Conservation (phyloP, 1,140 invertebrate species). For the Drosophila pseudoananassae region DNA sequence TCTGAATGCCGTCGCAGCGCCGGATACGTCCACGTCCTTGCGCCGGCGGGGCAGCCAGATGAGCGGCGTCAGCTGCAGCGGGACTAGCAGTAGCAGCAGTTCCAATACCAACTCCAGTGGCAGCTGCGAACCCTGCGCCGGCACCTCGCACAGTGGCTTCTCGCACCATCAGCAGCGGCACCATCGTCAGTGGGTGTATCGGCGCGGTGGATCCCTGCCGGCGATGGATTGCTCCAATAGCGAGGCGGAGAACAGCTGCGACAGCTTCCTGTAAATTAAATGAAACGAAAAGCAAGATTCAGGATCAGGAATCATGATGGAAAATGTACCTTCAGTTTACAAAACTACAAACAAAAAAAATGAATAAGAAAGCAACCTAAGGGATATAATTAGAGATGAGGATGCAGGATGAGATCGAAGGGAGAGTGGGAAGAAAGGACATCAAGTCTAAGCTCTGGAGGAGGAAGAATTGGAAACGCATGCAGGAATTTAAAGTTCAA, state of each 20-base stretch:
- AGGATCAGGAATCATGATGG: conserved; percentile 29
- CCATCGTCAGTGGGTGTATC: conserved; percentile 45
- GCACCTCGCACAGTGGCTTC: not conserved
- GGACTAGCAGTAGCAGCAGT: conserved; percentile 18
- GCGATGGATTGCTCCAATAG: conserved; percentile 78
- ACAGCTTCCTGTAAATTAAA: conserved; percentile 64
- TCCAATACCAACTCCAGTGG: conserved; percentile 13
- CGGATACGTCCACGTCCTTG: conserved; percentile 15
- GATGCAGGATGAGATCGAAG: not conserved
- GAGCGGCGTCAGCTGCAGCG: conserved; percentile 21
- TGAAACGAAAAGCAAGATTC: conserved; percentile 2
- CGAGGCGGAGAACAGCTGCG: conserved; percentile 81
- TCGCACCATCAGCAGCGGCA: conserved; percentile 12
- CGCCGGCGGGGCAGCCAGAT: conserved; percentile 67
- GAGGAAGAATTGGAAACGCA: conserved; percentile 35
- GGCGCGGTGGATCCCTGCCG: conserved; percentile 71
- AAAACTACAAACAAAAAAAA: conserved; percentile 41
- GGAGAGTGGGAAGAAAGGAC: not conserved
- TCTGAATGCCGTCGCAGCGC: conserved; percentile 34
- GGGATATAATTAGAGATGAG: not conserved
- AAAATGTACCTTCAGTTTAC: conserved; percentile 81
- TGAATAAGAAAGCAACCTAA: conserved; percentile 26
- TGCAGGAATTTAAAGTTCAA: conserved; percentile 71
- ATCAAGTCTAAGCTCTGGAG: not conserved
- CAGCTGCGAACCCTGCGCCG: conserved; percentile 21